These are phyloP conservation scores for Matsumurasca onukii DNA, from an alignment of 1,140 invertebrate genomes.

Conservation along the genomic window DNA sequence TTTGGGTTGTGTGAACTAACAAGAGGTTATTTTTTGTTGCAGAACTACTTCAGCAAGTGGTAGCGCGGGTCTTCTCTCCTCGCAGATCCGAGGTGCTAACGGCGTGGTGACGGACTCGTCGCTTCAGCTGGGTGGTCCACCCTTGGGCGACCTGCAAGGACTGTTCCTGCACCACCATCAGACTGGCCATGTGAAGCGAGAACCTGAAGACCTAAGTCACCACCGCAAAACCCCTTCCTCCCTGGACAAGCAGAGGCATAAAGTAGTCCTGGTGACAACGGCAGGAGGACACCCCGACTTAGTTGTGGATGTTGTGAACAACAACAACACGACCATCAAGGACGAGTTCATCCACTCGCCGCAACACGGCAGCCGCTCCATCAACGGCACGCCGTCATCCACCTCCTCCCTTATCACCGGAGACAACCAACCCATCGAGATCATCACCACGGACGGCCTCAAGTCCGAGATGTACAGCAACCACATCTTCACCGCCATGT, in stretches of 20 bases:
- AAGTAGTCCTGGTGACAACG: conserved; percentile 49
- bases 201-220: conserved; percentile 63
- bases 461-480: conserved; percentile 51
- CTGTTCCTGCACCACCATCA: conserved; percentile 61
- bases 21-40: conserved; percentile 29
- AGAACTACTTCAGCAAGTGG: conserved; percentile 47
- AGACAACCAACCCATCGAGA: conserved; percentile 51
- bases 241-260: conserved; percentile 46
- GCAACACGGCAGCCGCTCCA: conserved; percentile 52
- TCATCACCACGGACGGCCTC: conserved; percentile 54
- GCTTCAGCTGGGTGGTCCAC: conserved; percentile 52
- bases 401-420: conserved; percentile 51
- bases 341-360: conserved; percentile 52
- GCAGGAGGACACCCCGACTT: conserved; percentile 47
- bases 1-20: no score
- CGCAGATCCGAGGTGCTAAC: conserved; percentile 55
- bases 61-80: conserved; percentile 47
- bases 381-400: conserved; percentile 53
- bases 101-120: conserved; percentile 57
- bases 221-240: conserved; percentile 47
- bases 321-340: conserved; percentile 46
- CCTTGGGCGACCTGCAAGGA: conserved; percentile 60
- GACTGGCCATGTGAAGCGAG: conserved; percentile 59
- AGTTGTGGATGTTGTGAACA: conserved; percentile 52
- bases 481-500: conserved; percentile 52